Conservation (phyloP, 2,888 invertebrate genomes). For the Drosophila atripex region DNA sequence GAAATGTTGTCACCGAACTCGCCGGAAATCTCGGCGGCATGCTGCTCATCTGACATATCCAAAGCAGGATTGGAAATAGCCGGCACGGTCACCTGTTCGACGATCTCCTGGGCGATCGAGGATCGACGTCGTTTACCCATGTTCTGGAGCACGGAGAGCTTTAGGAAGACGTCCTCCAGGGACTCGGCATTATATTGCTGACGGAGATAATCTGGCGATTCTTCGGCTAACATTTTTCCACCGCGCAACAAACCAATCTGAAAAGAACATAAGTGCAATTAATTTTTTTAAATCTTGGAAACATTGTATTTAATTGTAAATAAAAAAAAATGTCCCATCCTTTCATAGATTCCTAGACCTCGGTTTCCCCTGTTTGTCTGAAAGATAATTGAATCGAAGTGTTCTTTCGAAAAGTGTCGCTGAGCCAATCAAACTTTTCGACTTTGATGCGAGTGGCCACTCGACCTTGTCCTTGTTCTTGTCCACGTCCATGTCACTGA, state of each 20-base stretch:
- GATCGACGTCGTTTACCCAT: slow-evolving; percentile 91
- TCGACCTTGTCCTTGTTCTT: slow-evolving; percentile 16
- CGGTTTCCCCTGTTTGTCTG: slow-evolving; percentile 13
- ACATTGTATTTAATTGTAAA: background rate
- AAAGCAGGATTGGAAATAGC: slow-evolving; percentile 88
- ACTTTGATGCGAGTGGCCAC: slow-evolving; percentile 56
- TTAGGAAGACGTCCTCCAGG: slow-evolving; percentile 92
- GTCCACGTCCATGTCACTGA: slow-evolving; percentile 21
- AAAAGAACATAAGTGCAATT: background rate
- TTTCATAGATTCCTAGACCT: background rate
- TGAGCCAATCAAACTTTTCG: slow-evolving; percentile 74
- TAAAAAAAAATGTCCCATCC: background rate
- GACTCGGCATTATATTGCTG: slow-evolving; percentile 89
- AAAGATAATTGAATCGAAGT: slow-evolving; percentile 55
- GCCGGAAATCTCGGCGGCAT: slow-evolving; percentile 90
- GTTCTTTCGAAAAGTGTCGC: slow-evolving; percentile 58
- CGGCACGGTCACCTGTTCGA: slow-evolving; percentile 88
- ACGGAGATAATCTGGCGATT: slow-evolving; percentile 89
- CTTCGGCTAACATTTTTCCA: slow-evolving; percentile 93
- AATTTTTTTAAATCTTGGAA: background rate
- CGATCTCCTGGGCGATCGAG: slow-evolving; percentile 91
- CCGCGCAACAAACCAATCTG: slow-evolving; percentile 94
- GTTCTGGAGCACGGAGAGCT: slow-evolving; percentile 91
- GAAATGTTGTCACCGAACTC: slow-evolving; percentile 94
- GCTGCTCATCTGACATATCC: slow-evolving; percentile 88